Percentiles rank a stretch among this genome's conserved stretches.
Evolutionary conservation across 1,140 invertebrate genomes (phyloP).

Genomic region (Campoletis sonorensis): DNA sequence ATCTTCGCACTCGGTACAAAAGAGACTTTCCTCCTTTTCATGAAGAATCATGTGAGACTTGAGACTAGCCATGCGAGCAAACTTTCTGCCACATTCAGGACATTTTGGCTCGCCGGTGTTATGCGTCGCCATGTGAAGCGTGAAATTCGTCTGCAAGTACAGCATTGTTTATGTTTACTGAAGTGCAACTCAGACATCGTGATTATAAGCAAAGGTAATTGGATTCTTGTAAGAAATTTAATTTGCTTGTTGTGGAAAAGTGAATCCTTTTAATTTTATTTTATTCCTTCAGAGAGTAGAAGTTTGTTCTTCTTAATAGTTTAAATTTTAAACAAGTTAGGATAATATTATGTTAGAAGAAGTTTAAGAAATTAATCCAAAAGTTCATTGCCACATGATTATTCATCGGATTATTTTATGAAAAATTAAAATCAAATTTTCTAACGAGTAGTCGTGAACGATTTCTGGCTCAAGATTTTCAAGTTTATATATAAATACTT

Average conservation of each 20-base stretch:
- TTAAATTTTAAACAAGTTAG: too few species aligned
- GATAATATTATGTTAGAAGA: too few species aligned
- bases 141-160: conserved; percentile 76
- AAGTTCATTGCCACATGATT: too few species aligned
- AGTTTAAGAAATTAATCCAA: too few species aligned
- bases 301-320: too few species aligned
- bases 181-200: conserved; percentile 44
- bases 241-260: neutral
- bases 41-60: conserved; percentile 85
- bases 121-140: conserved; percentile 81
- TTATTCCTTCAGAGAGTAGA: too few species aligned
- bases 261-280: conserved; percentile 14
- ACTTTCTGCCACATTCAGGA: conserved; percentile 81
- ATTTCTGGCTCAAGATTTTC: neutral
- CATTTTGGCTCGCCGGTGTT: conserved; percentile 78
- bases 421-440: too few species aligned
- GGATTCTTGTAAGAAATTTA: conserved; percentile 5
- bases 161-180: conserved; percentile 55
- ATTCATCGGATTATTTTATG: too few species aligned
- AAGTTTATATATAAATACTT: neutral
- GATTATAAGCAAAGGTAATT: conserved; percentile 30
- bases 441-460: neutral
- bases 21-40: conserved; percentile 82
- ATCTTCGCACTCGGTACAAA: conserved; percentile 83
- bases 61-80: conserved; percentile 82